Percentiles rank a stretch among this genome's conserved stretches.
These are phyloP conservation scores for Epizoanthus ramosus DNA, from an alignment of 92 coral and sea anemone genomes.

Conservation along the genomic window DNA sequence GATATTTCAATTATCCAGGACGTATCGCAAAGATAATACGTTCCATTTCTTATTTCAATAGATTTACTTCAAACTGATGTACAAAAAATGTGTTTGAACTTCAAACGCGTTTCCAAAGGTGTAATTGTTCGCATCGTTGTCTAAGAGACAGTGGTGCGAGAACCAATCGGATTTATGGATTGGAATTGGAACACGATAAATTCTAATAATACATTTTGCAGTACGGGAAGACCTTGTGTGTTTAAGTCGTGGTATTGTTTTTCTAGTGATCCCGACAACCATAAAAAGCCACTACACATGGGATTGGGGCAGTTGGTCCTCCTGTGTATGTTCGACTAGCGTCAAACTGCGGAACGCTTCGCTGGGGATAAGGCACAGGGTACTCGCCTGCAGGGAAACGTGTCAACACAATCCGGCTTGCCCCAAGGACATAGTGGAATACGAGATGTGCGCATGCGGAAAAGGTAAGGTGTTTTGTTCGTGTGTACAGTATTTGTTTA, in stretches of 20 bases:
- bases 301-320: slow-evolving; percentile 74
- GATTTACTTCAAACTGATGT: too few relatives aligned
- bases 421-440: slow-evolving; percentile 58
- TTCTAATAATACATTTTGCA: too few relatives aligned
- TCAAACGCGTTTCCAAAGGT: too few relatives aligned
- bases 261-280: not conserved
- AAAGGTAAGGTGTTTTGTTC: not conserved
- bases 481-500: not conserved
- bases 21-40: too few relatives aligned
- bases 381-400: slow-evolving; percentile 55
- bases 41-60: too few relatives aligned
- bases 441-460: slow-evolving; percentile 46
- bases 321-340: slow-evolving; percentile 55
- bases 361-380: slow-evolving; percentile 65
- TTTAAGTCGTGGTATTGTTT: not conserved
- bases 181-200: too few relatives aligned
- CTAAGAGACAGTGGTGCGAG: too few relatives aligned
- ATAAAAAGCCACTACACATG: slow-evolving; percentile 11
- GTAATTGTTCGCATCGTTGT: too few relatives aligned
- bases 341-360: slow-evolving; percentile 43
- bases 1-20: too few relatives aligned
- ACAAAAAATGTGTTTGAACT: too few relatives aligned
- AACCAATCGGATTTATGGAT: too few relatives aligned
- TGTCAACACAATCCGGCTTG: slow-evolving; percentile 47
- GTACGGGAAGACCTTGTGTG: too few relatives aligned